Conservation (phyloP, 2,888 invertebrate species). For the Peribatodes rhomboidaria region DNA sequence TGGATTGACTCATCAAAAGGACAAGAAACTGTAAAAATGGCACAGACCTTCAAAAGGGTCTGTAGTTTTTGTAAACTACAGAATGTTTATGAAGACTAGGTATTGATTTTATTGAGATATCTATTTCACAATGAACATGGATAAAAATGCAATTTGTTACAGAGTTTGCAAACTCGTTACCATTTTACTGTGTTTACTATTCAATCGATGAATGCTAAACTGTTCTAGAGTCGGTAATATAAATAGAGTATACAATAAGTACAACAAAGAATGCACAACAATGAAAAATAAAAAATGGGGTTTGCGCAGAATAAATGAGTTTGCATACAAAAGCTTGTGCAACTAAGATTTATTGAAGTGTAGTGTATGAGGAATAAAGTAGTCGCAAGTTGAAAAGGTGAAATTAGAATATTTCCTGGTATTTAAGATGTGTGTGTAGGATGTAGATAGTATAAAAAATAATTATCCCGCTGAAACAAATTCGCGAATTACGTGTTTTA, state of each 20-base stretch:
- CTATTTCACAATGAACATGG: neutral
- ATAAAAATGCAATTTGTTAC: no score
- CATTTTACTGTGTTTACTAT: neutral
- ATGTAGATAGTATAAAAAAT: neutral
- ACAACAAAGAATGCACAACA: conserved; percentile 40
- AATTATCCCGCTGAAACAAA: no score
- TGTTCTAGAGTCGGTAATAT: neutral
- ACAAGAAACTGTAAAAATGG: no score
- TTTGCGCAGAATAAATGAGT: conserved; percentile 85
- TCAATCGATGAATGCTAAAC: no score
- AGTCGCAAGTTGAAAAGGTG: neutral
- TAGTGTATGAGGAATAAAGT: neutral
- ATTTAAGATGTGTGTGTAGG: neutral
- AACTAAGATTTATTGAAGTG: conserved; percentile 21
- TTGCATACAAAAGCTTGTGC: conserved; percentile 55
- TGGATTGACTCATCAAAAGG: no score
- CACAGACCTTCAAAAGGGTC: no score
- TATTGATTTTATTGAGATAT: no score
- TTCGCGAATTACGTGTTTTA: no score
- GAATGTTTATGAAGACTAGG: no score
- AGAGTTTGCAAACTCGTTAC: neutral
- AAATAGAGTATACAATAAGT: conserved; percentile 1
- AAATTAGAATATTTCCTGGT: neutral
- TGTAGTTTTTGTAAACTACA: neutral
- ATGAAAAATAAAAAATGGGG: conserved; percentile 80